phyloP scores from a whole-genome alignment of 2,888 invertebrate species.

The Tanytarsus gracilentus region DNA sequence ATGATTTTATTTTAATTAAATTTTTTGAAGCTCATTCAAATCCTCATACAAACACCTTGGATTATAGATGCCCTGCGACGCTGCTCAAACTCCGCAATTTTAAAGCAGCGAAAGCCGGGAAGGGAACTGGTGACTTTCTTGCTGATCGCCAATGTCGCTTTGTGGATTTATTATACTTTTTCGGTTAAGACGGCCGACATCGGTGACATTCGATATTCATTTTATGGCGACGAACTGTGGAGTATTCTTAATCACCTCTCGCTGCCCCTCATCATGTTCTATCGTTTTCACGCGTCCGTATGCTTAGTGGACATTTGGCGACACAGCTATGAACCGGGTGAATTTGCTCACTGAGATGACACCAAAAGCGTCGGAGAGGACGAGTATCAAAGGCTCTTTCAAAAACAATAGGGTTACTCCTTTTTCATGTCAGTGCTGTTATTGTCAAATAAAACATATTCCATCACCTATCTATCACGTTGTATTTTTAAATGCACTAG shows the following conservation, averaged over 20 bases:
- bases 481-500: no score
- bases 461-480: no score
- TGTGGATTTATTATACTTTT: conserved; percentile 70
- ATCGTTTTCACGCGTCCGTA: conserved; percentile 68
- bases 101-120: conserved; percentile 60
- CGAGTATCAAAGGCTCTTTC: not conserved
- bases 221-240: conserved; percentile 59
- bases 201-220: conserved; percentile 47
- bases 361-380: not conserved
- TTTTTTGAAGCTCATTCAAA: conserved; percentile 54
- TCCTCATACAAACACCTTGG: conserved; percentile 62
- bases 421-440: not conserved
- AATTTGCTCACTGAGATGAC: conserved; percentile 12
- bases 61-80: conserved; percentile 64
- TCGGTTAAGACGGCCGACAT: conserved; percentile 47
- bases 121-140: conserved; percentile 67
- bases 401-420: not conserved
- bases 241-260: conserved; percentile 63
- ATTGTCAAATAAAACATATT: not conserved
- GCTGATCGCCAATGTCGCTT: conserved; percentile 62
- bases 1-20: conserved; percentile 21
- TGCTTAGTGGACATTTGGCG: conserved; percentile 73
- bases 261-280: conserved; percentile 66
- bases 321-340: conserved; percentile 56
- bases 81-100: conserved; percentile 56